A percentile compares a stretch with the other conserved stretches of the same genome.
phyloP scores from a whole-genome alignment of 2,888 invertebrate genomes.

The Boloria selene region DNA sequence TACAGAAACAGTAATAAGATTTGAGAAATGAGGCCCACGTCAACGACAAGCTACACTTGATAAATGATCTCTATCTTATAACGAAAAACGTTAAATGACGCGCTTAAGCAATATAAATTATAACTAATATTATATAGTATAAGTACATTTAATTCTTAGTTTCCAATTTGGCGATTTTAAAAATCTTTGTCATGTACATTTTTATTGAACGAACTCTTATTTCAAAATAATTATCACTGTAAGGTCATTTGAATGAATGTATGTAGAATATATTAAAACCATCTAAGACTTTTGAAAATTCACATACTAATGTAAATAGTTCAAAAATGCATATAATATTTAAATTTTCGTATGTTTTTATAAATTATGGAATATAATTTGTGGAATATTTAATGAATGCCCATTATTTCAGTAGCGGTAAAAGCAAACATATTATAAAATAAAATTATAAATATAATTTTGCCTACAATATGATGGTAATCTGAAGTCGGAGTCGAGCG shows the following conservation, averaged over 20 bases:
- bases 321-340: constrained; percentile 6
- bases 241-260: not conserved
- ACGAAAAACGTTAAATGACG: constrained; percentile 39
- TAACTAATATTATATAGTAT: constrained; percentile 7
- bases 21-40: constrained; percentile 75
- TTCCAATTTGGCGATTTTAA: not conserved
- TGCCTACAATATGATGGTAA: constrained; percentile 28
- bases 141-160: not conserved
- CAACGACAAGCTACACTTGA: constrained; percentile 70
- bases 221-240: not conserved
- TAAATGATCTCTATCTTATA: constrained; percentile 60
- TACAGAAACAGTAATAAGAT: constrained; percentile 58
- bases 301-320: not conserved
- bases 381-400: not conserved
- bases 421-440: constrained; percentile 11
- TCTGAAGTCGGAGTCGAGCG: constrained; percentile 28
- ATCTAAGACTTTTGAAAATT: not conserved
- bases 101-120: constrained; percentile 23
- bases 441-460: constrained; percentile 20
- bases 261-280: not conserved
- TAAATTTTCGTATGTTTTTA: not conserved
- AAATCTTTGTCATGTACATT: not conserved
- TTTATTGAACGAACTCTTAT: not conserved
- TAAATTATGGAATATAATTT: too few species aligned
- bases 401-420: constrained; percentile 15